phyloP scores from a whole-genome alignment of 2,113 vertebrate genomes.

The Micromys minutus region DNA sequence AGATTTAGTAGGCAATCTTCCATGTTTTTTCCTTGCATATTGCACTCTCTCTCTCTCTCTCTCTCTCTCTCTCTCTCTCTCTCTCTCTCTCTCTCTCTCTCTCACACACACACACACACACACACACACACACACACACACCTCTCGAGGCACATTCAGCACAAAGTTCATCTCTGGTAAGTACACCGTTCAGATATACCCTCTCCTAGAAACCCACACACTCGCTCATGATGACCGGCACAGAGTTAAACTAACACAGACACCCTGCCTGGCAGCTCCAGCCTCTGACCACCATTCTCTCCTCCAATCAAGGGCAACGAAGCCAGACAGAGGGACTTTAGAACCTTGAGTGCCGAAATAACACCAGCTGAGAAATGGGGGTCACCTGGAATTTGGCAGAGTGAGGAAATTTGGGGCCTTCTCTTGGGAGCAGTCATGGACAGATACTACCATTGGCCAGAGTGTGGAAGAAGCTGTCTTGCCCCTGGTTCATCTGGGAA shows the following conservation, averaged over 20 bases:
- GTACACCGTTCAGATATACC: background rate
- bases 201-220: background rate
- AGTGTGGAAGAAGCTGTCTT: background rate
- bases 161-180: background rate
- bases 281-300: background rate
- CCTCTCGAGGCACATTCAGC: background rate
- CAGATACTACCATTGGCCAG: background rate
- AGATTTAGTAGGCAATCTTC: background rate
- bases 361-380: background rate
- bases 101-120: background rate
- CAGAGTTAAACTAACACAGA: background rate
- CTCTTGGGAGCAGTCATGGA: slow-evolving; percentile 3
- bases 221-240: background rate
- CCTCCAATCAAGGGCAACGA: background rate
- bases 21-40: background rate
- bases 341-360: background rate
- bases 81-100: too few species aligned
- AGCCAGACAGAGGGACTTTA: background rate
- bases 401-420: background rate
- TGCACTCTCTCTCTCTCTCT: too few species aligned
- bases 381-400: background rate
- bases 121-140: background rate
- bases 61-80: too few species aligned
- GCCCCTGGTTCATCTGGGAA: slow-evolving; percentile 1
- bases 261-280: background rate